Evolutionary conservation across 1,140 invertebrate genomes (phyloP).

Genomic region (Pinna nobilis): DNA sequence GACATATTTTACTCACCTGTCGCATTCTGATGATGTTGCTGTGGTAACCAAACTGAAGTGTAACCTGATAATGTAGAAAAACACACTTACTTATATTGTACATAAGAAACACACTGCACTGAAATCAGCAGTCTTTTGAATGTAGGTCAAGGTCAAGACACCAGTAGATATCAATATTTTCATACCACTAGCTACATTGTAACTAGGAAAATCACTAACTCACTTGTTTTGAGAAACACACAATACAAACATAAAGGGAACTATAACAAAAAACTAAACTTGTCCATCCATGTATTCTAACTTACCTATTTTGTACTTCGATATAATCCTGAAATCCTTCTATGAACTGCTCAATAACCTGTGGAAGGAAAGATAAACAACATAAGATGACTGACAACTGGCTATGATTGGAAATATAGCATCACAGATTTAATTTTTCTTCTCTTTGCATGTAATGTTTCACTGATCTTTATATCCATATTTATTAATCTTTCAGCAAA

Average conservation of each 20-base stretch:
- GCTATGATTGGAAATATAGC: no score
- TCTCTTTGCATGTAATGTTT: no score
- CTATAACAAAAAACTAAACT: neutral
- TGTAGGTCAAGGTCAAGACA: neutral
- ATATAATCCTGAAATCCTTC: constrained; percentile 56
- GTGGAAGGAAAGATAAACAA: constrained; percentile 60
- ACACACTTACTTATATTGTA: neutral
- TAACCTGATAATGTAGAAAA: constrained; percentile 46
- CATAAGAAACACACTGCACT: neutral
- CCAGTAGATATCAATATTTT: neutral
- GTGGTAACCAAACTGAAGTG: constrained; percentile 53
- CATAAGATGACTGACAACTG: no score
- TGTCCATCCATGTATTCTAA: neutral
- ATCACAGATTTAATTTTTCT: no score
- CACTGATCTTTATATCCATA: no score
- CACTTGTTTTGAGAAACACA: no score
- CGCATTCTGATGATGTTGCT: constrained; percentile 47
- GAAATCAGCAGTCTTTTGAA: neutral
- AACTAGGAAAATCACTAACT: no score
- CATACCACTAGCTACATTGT: no score
- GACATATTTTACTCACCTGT: constrained; percentile 28
- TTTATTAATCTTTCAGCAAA: no score
- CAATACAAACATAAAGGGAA: no score
- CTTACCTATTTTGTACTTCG: constrained; percentile 52
- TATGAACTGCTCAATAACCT: constrained; percentile 86